These are phyloP conservation scores for Aphidius gifuensis DNA, from an alignment of 1,140 invertebrate genomes.

Conservation along the genomic window DNA sequence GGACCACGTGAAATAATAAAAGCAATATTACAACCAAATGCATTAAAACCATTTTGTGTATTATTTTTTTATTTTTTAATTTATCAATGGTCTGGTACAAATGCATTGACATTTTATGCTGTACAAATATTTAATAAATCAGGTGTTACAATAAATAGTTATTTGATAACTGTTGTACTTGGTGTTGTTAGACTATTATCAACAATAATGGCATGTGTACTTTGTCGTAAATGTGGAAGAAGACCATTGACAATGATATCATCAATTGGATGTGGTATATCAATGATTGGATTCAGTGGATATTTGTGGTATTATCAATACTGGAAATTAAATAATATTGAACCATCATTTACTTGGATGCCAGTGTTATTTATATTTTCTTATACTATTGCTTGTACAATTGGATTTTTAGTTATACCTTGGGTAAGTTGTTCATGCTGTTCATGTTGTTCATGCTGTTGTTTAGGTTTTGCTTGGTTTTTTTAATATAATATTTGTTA, in stretches of 20 bases:
- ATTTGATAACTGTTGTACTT: conserved; percentile 65
- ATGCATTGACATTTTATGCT: conserved; percentile 77
- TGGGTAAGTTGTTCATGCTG: conserved; percentile 58
- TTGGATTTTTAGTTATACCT: conserved; percentile 68
- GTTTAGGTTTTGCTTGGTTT: no score
- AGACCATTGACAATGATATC: conserved; percentile 69
- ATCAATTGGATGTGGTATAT: conserved; percentile 62
- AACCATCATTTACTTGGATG: conserved; percentile 58
- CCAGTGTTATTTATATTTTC: conserved; percentile 62
- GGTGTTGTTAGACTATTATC: conserved; percentile 63
- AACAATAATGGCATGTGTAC: conserved; percentile 62
- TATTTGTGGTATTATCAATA: conserved; percentile 60
- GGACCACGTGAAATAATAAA: conserved; percentile 57
- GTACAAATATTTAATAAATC: conserved; percentile 70
- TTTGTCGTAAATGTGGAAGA: conserved; percentile 63
- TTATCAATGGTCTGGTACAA: conserved; percentile 70
- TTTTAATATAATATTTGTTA: no score
- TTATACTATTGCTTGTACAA: conserved; percentile 63
- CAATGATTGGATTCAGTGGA: conserved; percentile 62
- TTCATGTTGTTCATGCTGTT: no score
- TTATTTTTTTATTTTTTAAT: conserved; percentile 65
- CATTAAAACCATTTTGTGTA: conserved; percentile 65
- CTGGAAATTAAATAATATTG: conserved; percentile 43
- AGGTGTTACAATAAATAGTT: conserved; percentile 61
- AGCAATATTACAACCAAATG: conserved; percentile 60